phyloP scores from a whole-genome alignment of 2,113 vertebrate genomes.

The Pseudonaja textilis region DNA sequence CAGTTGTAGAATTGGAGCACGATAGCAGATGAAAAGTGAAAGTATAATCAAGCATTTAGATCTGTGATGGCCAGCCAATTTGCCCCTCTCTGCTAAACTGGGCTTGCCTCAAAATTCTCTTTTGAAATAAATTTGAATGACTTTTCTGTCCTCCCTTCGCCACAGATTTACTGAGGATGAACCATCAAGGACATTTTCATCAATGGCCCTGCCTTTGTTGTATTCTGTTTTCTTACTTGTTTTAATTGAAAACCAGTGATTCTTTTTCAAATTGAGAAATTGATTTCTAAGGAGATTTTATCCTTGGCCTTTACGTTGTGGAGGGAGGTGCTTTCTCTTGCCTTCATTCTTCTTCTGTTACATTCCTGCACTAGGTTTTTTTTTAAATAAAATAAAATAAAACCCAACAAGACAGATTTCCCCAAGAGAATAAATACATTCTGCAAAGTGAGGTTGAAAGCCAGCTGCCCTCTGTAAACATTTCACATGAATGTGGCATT shows the following conservation, averaged over 20 bases:
- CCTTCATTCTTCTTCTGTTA: not conserved
- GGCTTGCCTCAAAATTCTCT: not conserved
- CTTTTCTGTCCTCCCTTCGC: not conserved
- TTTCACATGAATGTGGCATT: constrained; percentile 36
- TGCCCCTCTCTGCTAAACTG: not conserved
- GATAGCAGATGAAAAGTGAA: not conserved
- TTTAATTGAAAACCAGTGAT: not conserved
- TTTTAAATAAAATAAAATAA: not conserved
- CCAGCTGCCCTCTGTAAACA: constrained; percentile 15
- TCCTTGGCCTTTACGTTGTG: not conserved
- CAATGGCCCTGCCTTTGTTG: not conserved
- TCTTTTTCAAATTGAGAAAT: constrained; percentile 3
- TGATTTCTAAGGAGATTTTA: not conserved
- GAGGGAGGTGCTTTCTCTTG: not conserved
- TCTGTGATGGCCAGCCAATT: not conserved
- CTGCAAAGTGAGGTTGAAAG: constrained; percentile 10
- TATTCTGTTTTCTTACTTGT: not conserved
- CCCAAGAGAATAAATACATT: constrained; percentile 18
- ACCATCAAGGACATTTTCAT: not conserved
- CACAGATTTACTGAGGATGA: not conserved
- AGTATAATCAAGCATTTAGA: not conserved
- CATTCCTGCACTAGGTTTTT: not conserved
- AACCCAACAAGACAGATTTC: not conserved
- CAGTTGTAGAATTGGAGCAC: not conserved
- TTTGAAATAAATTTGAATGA: not conserved